Conservation (phyloP, 1,140 invertebrate species). For the Himalopsyche phryganea region DNA sequence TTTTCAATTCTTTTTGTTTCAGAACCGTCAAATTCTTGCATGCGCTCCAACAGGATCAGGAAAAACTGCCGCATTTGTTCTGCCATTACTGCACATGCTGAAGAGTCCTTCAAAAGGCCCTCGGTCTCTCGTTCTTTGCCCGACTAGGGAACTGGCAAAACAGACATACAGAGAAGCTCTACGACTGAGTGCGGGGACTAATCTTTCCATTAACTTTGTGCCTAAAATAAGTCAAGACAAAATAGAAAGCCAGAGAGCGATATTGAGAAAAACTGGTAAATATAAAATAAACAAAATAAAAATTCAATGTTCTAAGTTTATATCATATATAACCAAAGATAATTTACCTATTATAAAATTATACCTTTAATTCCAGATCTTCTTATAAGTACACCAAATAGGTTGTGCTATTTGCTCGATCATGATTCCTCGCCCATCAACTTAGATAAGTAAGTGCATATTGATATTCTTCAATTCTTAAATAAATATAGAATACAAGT, state of each 20-base stretch:
- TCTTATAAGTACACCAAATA: conserved; percentile 93
- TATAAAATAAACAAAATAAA: too few species aligned
- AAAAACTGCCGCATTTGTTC: conserved; percentile 82
- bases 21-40: conserved; percentile 82
- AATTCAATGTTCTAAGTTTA: too few species aligned
- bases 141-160: conserved; percentile 89
- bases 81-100: conserved; percentile 73
- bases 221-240: conserved; percentile 31
- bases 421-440: conserved; percentile 72
- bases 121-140: conserved; percentile 82
- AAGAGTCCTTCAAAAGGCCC: conserved; percentile 67
- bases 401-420: conserved; percentile 82
- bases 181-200: conserved; percentile 68
- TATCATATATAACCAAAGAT: too few species aligned
- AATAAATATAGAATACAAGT: too few species aligned
- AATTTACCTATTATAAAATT: too few species aligned
- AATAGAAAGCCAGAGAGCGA: conserved; percentile 27
- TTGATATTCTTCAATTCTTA: conserved; percentile 5
- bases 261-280: conserved; percentile 27
- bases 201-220: conserved; percentile 50
- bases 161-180: conserved; percentile 85
- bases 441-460: conserved; percentile 65
- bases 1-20: conserved; percentile 24
- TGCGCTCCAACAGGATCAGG: conserved; percentile 90
- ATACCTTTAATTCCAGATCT: conserved; percentile 84